Conservation (phyloP, 2,888 invertebrate genomes). For the Latheticus oryzae region DNA sequence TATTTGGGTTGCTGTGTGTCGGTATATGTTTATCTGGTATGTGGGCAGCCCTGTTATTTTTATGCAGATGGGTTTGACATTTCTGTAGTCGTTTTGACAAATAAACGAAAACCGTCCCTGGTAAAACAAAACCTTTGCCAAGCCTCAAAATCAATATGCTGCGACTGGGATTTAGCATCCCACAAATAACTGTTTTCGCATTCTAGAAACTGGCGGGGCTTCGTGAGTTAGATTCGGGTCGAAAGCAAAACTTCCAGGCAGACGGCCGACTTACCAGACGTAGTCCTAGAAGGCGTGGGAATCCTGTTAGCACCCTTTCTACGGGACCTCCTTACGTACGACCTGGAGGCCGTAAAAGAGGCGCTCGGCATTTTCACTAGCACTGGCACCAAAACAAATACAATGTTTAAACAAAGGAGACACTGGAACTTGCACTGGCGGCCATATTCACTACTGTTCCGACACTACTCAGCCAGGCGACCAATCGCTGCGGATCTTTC, state of each 20-base stretch:
- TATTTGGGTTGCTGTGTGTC: constrained; percentile 42
- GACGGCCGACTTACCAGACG: constrained; percentile 76
- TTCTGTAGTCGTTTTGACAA: constrained; percentile 50
- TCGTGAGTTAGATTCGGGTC: constrained; percentile 41
- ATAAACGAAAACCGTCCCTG: constrained; percentile 52
- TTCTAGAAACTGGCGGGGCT: constrained; percentile 25
- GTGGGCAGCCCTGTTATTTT: constrained; percentile 60
- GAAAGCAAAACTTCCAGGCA: constrained; percentile 44
- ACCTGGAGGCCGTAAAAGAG: constrained; percentile 92
- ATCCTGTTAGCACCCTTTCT: constrained; percentile 92
- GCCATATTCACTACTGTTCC: constrained; percentile 76
- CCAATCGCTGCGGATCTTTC: constrained; percentile 56
- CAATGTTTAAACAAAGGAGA: constrained; percentile 81
- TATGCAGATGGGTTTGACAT: constrained; percentile 55
- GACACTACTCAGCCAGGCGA: constrained; percentile 40
- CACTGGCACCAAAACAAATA: constrained; percentile 56
- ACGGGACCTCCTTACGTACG: constrained; percentile 90
- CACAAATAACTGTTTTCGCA: constrained; percentile 33
- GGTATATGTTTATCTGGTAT: constrained; percentile 55
- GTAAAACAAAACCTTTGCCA: constrained; percentile 44
- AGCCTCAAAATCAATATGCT: constrained; percentile 24
- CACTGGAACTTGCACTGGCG: constrained; percentile 82
- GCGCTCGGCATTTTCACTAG: constrained; percentile 90
- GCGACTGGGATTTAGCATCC: constrained; percentile 13
- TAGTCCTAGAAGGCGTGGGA: constrained; percentile 83